Evolutionary conservation across 2,113 vertebrate genomes (phyloP), one percentile per base, ranked within the genome.

Genomic region (Dissostichus mawsoni): DNA sequence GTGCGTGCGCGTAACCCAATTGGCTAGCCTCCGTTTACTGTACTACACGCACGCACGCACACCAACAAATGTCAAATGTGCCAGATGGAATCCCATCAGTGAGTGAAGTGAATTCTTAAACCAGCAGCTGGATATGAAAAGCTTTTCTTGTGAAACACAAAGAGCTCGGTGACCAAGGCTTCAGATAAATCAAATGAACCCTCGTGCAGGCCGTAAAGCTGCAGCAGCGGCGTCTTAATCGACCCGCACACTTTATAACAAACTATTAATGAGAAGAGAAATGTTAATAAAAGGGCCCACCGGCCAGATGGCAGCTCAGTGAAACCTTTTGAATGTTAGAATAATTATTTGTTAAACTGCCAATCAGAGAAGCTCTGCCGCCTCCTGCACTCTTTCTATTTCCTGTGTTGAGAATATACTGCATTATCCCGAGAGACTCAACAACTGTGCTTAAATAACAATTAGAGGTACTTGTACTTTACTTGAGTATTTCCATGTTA

Each of bases 51-150:
- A 23, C 23, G 2, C 23, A 23, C n/a, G n/a, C 23, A 23, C 23
- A 23, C 23, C 2, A 2, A 23, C 80, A 71, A 67, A 33, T 76
- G 81, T 89, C 87, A 80, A 86, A 84, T 64, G 76, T 75, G 80
- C 85, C 85, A 90, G 78, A 84, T 81, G 55, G 88, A 89, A 90
- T 90, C 69, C 76, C 55, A 82, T 87, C 80, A 85, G 83, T 62
- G 80, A 84, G 58, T 85, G 83, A 72, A 89, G 63, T 84, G 81
- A 82, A 90, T 83, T 86, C 66, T 74, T 29, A 52, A 89, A 90
- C 87, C 78, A 3, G 81, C 78, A 81, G 65, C 70, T 75, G 78
- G 86, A 23, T 23, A 2, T 23, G 23, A 23, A 23, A 23, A 23
- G 23, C 2, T 23, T 23, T 23, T 2, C 23, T 23, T 23, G 2